These are phyloP conservation scores for Zosterops borbonicus DNA, from an alignment of 2,113 vertebrate genomes.

Conservation along the genomic window DNA sequence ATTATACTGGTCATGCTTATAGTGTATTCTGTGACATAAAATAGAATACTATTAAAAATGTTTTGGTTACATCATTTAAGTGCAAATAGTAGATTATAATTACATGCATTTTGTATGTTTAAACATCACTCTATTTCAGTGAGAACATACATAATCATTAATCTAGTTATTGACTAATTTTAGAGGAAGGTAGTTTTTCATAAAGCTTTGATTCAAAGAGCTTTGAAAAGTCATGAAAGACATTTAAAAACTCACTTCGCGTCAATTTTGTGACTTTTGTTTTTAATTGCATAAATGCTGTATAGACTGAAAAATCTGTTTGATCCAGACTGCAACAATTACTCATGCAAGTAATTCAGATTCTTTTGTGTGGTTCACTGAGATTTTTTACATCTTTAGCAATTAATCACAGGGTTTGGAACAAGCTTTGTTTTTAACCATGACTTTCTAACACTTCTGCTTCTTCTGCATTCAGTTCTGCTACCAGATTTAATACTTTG, in stretches of 20 bases:
- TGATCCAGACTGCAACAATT: not conserved
- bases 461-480: not conserved
- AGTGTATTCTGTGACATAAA: constrained; percentile 23
- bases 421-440: not conserved
- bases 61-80: constrained; percentile 50
- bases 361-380: not conserved
- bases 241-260: not conserved
- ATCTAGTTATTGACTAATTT: not conserved
- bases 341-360: not conserved
- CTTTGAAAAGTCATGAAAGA: not conserved
- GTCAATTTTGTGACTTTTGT: not conserved
- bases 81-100: constrained; percentile 48
- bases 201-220: constrained; percentile 1
- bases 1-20: constrained; percentile 54
- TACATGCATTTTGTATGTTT: constrained; percentile 49
- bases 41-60: constrained; percentile 40
- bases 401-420: not conserved
- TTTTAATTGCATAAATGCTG: not conserved
- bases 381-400: not conserved
- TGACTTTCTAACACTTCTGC: not conserved
- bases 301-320: not conserved
- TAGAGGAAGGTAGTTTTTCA: not conserved
- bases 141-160: not conserved
- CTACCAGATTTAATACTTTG: not conserved
- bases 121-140: not conserved